A percentile compares a stretch with the other conserved stretches of the same genome.
phyloP scores from a whole-genome alignment of 2,888 invertebrate genomes.

The Thecocarcelia acutangulata region DNA sequence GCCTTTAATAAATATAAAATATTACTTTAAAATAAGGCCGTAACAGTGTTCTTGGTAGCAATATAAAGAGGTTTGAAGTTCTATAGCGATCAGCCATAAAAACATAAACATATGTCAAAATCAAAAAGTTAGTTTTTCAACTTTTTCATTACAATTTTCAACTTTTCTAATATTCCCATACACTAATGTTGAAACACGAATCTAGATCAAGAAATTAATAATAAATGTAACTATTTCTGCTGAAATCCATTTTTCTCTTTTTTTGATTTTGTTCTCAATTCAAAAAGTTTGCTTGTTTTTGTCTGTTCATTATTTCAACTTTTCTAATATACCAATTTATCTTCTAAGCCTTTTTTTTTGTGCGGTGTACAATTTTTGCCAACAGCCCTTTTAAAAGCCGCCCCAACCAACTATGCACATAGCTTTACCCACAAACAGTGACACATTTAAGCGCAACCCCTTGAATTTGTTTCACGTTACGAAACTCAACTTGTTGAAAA shows the following conservation, averaged over 20 bases:
- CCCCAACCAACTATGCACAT: neutral
- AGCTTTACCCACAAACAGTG: slow-evolving; percentile 24
- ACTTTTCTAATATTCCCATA: no score
- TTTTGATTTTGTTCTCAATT: neutral
- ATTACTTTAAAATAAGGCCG: no score
- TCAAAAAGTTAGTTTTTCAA: no score
- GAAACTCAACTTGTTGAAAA: slow-evolving; percentile 33
- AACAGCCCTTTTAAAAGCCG: slow-evolving; percentile 10
- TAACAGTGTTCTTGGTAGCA: no score
- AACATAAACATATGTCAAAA: no score
- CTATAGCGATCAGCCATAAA: no score
- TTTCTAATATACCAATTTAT: slow-evolving; percentile 25
- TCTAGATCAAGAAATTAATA: neutral
- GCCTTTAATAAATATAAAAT: no score
- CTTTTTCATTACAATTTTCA: no score
- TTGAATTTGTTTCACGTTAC: neutral
- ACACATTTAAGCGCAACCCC: slow-evolving; percentile 22
- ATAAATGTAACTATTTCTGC: neutral
- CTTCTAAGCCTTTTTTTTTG: neutral
- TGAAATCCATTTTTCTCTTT: neutral
- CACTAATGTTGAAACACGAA: no score
- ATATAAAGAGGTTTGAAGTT: no score
- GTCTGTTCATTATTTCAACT: neutral
- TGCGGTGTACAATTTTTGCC: neutral
- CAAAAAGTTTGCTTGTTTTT: neutral